A percentile compares a stretch with the other conserved stretches of the same genome.
These are phyloP conservation scores for Melipona bicolor DNA, from an alignment of 2,888 invertebrate species.

Conservation along the genomic window DNA sequence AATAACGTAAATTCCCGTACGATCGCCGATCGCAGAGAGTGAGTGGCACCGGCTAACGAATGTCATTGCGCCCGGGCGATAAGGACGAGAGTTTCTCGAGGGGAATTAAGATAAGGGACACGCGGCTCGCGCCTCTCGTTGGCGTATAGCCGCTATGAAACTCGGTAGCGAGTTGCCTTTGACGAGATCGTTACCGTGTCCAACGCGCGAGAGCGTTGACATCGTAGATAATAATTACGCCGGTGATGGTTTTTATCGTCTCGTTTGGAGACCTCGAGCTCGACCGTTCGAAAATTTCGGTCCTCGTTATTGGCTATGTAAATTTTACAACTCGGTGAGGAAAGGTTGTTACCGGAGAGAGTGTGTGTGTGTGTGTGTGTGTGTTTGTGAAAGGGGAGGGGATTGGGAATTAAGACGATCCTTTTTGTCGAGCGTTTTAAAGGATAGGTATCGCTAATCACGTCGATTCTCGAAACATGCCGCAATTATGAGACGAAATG, in stretches of 20 bases:
- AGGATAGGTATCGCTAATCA: too few relatives aligned
- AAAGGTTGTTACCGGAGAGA: neutral
- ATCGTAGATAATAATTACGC: conserved; percentile 56
- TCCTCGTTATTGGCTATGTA: neutral
- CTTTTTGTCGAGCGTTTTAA: too few relatives aligned
- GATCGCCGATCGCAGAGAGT: conserved; percentile 40
- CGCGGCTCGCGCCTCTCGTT: conserved; percentile 50
- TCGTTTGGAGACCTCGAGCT: neutral
- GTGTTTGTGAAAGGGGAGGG: too few relatives aligned
- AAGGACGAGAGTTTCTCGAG: conserved; percentile 56
- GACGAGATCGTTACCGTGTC: conserved; percentile 52
- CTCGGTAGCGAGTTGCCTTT: conserved; percentile 57
- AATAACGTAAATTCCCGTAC: conserved; percentile 63
- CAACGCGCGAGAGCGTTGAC: conserved; percentile 33
- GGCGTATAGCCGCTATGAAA: conserved; percentile 64
- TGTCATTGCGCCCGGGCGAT: conserved; percentile 52
- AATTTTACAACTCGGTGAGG: conserved; percentile 5
- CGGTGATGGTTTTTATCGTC: conserved; percentile 29
- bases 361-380: neutral
- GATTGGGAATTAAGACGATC: too few relatives aligned
- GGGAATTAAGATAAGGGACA: conserved; percentile 71
- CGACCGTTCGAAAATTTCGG: neutral
- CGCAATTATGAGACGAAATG: conserved; percentile 51
- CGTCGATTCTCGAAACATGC: neutral
- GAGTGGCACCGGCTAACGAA: conserved; percentile 62